These are phyloP conservation scores for Ageneiosus marmoratus DNA, from an alignment of 2,113 vertebrate genomes.

Conservation along the genomic window DNA sequence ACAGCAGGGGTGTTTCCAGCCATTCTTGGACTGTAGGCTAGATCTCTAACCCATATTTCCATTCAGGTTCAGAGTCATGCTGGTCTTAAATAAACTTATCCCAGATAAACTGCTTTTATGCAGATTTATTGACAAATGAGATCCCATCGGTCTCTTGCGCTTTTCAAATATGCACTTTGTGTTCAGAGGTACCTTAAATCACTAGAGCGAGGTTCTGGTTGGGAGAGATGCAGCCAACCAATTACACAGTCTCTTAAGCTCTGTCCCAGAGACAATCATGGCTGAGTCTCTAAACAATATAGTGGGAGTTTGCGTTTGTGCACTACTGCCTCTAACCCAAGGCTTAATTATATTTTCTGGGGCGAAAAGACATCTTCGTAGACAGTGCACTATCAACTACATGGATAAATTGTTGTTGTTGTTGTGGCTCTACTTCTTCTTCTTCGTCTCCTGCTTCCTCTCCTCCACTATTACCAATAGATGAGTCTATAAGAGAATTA, in stretches of 20 bases:
- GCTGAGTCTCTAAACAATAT: constrained; percentile 11
- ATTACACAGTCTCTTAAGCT: constrained; percentile 26
- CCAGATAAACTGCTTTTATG: neutral
- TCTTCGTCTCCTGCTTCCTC: neutral
- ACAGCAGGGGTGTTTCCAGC: neutral
- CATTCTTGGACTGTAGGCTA: too few species aligned
- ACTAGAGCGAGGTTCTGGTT: constrained; percentile 10
- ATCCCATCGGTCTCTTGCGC: neutral
- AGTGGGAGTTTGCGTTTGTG: constrained; percentile 3
- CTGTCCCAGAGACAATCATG: constrained; percentile 28
- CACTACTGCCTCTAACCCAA: constrained; percentile 5
- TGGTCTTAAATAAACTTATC: neutral
- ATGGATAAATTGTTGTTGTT: neutral
- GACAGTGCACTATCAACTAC: neutral
- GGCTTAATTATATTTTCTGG: constrained; percentile 24
- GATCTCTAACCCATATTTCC: too few species aligned
- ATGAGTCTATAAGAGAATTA: neutral
- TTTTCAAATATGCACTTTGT: neutral
- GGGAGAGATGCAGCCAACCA: constrained; percentile 19
- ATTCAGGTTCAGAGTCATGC: neutral
- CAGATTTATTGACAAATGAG: neutral
- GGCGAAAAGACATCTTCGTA: neutral
- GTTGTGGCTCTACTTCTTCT: neutral
- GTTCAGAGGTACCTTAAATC: neutral
- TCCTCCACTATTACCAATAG: neutral